Evolutionary conservation across 2,888 invertebrate species (phyloP), one percentile per base, ranked within the genome.

Genomic region (Clivina fossor): DNA sequence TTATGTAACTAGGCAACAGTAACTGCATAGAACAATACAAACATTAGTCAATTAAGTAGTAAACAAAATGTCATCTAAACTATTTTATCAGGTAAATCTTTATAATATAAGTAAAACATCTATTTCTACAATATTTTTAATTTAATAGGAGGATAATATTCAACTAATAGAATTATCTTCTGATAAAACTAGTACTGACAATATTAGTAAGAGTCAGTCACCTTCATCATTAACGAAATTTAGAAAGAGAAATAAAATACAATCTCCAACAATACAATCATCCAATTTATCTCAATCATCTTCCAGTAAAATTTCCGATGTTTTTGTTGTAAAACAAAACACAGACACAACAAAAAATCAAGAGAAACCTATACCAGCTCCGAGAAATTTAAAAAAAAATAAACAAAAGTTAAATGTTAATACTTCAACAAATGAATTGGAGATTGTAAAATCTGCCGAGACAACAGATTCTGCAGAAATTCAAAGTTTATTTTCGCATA

Each of bases 141-240:
- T 40, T 16, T 60, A 62, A 49, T 41, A 65, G 66, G 64, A 65
- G 32, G 64, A 66, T 33, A 56, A 61, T 33, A 62, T 65, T 26
- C 63, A 65, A 55, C 51, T 65, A 44, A 37, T 60, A 2, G 65
- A 65, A 41, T 9, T 64, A 38, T 55, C 57, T 46, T 63, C 65
- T 5, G 32, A 38, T 18, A 26, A 30, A 40, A 37, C 19, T 26
- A 44, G 35, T 16, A 44, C 4, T 13, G 53, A 44, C 15, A 53
- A 53, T 20, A 41, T 33, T 9, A 8, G 9, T 15, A 28, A 32
- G n/a, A 13, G 43, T 9, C 46, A 54, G 40, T 46, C 55, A 7
- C 40, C 49, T 8, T 28, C 47, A 47, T 7, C 28, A 18, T 15
- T 55, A 11, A 16, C 13, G 11, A 55, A 55, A 38, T 16, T 55